Percentiles rank a stretch among this genome's conserved stretches.
Evolutionary conservation across 2,113 vertebrate species (phyloP).

Genomic region (Callospermophilus lateralis): DNA sequence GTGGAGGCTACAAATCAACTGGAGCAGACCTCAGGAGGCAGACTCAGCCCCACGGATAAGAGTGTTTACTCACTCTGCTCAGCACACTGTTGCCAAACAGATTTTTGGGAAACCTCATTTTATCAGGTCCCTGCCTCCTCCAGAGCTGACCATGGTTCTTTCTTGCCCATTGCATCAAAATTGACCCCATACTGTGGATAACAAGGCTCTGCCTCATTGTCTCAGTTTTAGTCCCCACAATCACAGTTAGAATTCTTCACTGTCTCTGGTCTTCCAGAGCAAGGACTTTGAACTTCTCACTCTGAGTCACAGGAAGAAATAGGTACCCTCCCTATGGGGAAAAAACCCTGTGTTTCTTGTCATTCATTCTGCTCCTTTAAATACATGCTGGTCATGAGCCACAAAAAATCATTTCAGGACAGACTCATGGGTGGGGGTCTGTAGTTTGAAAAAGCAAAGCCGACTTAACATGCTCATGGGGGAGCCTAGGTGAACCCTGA

Average conservation of each 20-base stretch:
- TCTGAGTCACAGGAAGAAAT: background rate
- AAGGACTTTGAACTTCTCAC: background rate
- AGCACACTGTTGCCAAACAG: background rate
- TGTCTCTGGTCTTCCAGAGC: background rate
- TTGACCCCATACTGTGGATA: too few species aligned
- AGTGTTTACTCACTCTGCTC: background rate
- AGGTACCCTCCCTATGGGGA: background rate
- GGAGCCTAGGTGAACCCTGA: background rate
- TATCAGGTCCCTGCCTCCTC: background rate
- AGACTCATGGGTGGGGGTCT: background rate
- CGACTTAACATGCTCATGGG: background rate
- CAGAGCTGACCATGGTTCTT: background rate
- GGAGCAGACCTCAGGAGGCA: background rate
- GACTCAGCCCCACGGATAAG: background rate
- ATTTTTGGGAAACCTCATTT: background rate
- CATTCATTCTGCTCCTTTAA: background rate
- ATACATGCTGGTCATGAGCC: background rate
- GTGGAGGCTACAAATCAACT: constrained; percentile 59
- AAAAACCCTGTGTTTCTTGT: background rate
- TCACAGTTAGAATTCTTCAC: background rate
- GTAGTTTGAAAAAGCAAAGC: background rate
- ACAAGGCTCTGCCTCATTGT: background rate
- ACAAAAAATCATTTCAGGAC: background rate
- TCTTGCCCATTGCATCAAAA: background rate
- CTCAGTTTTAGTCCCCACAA: background rate